A percentile compares a stretch with the other conserved stretches of the same genome.
phyloP scores from a whole-genome alignment of 2,888 invertebrate genomes.

The Mamestra brassicae region DNA sequence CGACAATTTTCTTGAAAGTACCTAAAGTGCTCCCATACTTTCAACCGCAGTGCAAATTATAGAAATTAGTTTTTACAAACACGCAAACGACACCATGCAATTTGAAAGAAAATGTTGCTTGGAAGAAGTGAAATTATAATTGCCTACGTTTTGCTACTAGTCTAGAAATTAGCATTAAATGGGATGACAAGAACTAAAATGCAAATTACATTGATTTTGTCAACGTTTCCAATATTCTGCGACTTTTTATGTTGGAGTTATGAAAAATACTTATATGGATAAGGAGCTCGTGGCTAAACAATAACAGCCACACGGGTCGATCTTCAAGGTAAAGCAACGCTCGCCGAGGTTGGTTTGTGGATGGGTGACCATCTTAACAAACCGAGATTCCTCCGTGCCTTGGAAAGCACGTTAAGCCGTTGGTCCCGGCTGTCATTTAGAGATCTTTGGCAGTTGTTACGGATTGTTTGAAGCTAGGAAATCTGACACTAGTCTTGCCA shows the following conservation, averaged over 20 bases:
- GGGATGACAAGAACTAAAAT: not conserved
- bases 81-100: slow-evolving; percentile 48
- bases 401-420: too few species aligned
- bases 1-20: slow-evolving; percentile 59
- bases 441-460: too few species aligned
- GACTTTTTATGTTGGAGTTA: not conserved
- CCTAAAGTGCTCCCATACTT: slow-evolving; percentile 37
- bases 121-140: slow-evolving; percentile 58
- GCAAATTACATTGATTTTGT: not conserved
- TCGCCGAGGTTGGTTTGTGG: too few species aligned
- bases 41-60: slow-evolving; percentile 55
- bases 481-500: too few species aligned
- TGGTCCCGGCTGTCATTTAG: too few species aligned
- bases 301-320: too few species aligned
- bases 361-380: too few species aligned
- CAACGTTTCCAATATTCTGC: not conserved
- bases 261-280: not conserved
- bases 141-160: slow-evolving; percentile 21
- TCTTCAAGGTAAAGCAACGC: too few species aligned
- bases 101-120: slow-evolving; percentile 41
- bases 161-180: slow-evolving; percentile 37
- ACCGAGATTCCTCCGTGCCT: too few species aligned
- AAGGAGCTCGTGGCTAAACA: too few species aligned
- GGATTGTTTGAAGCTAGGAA: too few species aligned
- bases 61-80: slow-evolving; percentile 63